A percentile compares a stretch with the other conserved stretches of the same genome.
Evolutionary conservation across 2,888 invertebrate genomes (phyloP).

Genomic region (Scaptomyza tumidula): DNA sequence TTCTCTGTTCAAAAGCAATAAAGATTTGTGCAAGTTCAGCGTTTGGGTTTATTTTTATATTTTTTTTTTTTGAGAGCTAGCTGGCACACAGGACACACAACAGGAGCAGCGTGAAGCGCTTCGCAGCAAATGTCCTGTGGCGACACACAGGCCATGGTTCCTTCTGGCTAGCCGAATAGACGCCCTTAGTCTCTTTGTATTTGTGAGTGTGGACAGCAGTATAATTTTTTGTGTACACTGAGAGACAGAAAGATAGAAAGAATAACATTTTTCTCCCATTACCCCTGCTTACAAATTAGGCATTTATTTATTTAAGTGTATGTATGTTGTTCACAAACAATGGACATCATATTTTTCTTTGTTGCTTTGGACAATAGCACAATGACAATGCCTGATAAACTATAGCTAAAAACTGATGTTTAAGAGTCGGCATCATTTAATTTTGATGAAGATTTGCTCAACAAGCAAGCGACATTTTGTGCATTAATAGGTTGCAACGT

Average conservation of each 20-base stretch:
- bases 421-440: not conserved
- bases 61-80: conserved; percentile 10
- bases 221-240: conserved; percentile 25
- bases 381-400: conserved; percentile 14
- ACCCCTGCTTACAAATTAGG: not conserved
- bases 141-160: conserved; percentile 42
- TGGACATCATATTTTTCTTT: not conserved
- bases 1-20: conserved; percentile 56
- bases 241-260: conserved; percentile 14
- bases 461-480: conserved; percentile 1
- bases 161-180: conserved; percentile 37
- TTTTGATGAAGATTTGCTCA: conserved; percentile 9
- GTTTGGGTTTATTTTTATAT: conserved; percentile 22
- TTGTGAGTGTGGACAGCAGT: conserved; percentile 9
- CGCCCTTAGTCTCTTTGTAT: conserved; percentile 19
- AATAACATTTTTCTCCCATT: too few relatives aligned
- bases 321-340: not conserved
- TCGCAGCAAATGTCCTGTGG: conserved; percentile 56
- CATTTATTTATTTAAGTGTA: not conserved
- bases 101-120: conserved; percentile 28
- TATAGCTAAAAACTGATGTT: not conserved
- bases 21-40: conserved; percentile 72
- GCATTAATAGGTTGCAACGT: conserved; percentile 51
- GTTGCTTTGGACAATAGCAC: conserved; percentile 2
- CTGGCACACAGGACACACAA: conserved; percentile 4